Evolutionary conservation across 2,888 invertebrate genomes (phyloP), one percentile per base, ranked within the genome.

Genomic region (Sialis lutaria): DNA sequence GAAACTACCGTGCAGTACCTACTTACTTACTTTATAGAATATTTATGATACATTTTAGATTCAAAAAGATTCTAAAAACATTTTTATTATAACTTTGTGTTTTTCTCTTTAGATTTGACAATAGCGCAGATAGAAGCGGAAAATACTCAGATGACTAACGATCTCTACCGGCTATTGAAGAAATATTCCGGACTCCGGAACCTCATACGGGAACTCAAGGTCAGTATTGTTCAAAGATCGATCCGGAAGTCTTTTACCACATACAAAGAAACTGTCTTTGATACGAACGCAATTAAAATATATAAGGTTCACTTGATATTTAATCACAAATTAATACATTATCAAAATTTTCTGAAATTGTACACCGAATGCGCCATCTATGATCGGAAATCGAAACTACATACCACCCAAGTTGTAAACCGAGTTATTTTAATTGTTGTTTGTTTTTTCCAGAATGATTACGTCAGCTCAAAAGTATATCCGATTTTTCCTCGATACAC

Each of bases 401-500:
- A 22, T 2, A 22, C 22, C 22, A 22, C 22, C 22, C 22, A 22
- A 22, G 22, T 22, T 22, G 22, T 4, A 22, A 22, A 22, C 22
- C 22, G 22, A 22, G 22, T 22, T 22, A 22, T 22, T 22, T 22
- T 22, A 22, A 22, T 22, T 22, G 22, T 22, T 22, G 50, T 53
- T 40, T 33, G 1, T 32, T 54, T 50, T 54, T 74, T 71, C 50
- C 74, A 89, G 88, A 75, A 80, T 54, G 91, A 91, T 60, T 95
- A 93, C 69, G 82, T 82, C 58, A 85, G 84, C 64, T 85, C 90
- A 48, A 93, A 93, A 69, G 75, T 89, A 60, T 92, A 91, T 65
- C 93, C 93, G 52, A 88, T 93, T 68, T 82, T 93, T 60, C 87
- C 92, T 32, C 81, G 95, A 45, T 96, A 96, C 73, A 85, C 88